These are phyloP conservation scores for Drosophila putrida DNA, from an alignment of 2,888 invertebrate genomes.

Conservation along the genomic window DNA sequence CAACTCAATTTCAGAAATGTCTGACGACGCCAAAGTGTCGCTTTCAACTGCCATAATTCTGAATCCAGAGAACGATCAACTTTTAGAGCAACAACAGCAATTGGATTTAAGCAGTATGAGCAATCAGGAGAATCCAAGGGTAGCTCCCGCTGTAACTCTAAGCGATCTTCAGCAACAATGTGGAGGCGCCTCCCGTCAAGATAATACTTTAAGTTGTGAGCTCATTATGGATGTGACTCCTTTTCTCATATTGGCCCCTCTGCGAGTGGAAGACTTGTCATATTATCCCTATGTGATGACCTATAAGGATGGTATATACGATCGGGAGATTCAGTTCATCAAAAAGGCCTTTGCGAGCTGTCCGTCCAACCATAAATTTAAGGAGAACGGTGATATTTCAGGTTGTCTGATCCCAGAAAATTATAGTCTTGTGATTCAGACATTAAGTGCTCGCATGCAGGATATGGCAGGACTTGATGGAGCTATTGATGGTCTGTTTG, in stretches of 20 bases:
- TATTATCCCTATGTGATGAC: slow-evolving; percentile 20
- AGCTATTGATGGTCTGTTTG: not conserved
- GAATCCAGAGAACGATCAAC: slow-evolving; percentile 25
- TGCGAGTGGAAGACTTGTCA: slow-evolving; percentile 29
- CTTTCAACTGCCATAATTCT: slow-evolving; percentile 17
- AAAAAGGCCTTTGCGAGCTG: slow-evolving; percentile 32
- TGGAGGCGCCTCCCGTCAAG: not conserved
- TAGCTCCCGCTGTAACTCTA: not conserved
- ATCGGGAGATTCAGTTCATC: slow-evolving; percentile 44
- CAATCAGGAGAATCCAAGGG: slow-evolving; percentile 5
- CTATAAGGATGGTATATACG: slow-evolving; percentile 28
- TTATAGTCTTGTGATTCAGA: slow-evolving; percentile 10
- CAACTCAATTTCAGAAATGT: slow-evolving; percentile 22
- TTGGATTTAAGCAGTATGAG: not conserved
- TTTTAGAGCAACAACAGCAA: slow-evolving; percentile 2
- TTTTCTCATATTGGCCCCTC: slow-evolving; percentile 42
- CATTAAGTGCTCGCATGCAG: slow-evolving; percentile 26
- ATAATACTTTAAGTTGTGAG: slow-evolving; percentile 20
- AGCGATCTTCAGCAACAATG: slow-evolving; percentile 26
- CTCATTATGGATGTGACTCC: not conserved
- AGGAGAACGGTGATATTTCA: slow-evolving; percentile 3
- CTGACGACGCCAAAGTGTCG: not conserved
- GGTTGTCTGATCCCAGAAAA: slow-evolving; percentile 42
- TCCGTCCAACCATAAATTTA: not conserved
- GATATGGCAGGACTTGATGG: slow-evolving; percentile 47